These are phyloP conservation scores for Listronotus bonariensis DNA, from an alignment of 1,140 invertebrate species.

Conservation along the genomic window DNA sequence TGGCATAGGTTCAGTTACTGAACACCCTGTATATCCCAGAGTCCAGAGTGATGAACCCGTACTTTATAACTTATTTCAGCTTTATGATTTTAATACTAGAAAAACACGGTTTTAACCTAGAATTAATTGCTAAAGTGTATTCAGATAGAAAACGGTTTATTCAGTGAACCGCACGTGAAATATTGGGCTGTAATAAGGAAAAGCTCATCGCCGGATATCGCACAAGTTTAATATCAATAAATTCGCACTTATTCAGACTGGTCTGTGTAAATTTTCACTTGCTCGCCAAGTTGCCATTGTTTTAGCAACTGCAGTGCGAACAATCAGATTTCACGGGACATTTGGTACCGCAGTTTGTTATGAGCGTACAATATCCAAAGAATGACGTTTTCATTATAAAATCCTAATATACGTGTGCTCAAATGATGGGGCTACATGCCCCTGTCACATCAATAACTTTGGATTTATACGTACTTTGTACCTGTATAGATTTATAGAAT, in stretches of 20 bases:
- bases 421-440: neutral
- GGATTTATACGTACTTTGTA: no score
- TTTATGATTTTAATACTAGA: no score
- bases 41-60: no score
- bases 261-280: slow-evolving; percentile 4
- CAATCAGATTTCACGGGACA: slow-evolving; percentile 7
- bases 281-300: slow-evolving; percentile 7
- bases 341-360: slow-evolving; percentile 9
- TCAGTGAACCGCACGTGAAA: neutral
- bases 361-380: neutral
- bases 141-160: neutral
- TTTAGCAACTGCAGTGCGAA: slow-evolving; percentile 6
- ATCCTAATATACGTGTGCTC: slow-evolving; percentile 2
- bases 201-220: slow-evolving; percentile 1
- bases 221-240: slow-evolving; percentile 5
- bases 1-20: no score
- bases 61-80: no score
- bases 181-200: neutral
- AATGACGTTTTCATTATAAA: slow-evolving; percentile 4
- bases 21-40: no score
- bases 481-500: no score
- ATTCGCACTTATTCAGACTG: slow-evolving; percentile 1
- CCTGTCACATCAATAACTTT: no score
- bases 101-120: no score
- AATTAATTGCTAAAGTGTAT: no score